Base-by-base conservation (phyloP, 2,888 invertebrate genomes). In the Girardia tigrina region DNA sequence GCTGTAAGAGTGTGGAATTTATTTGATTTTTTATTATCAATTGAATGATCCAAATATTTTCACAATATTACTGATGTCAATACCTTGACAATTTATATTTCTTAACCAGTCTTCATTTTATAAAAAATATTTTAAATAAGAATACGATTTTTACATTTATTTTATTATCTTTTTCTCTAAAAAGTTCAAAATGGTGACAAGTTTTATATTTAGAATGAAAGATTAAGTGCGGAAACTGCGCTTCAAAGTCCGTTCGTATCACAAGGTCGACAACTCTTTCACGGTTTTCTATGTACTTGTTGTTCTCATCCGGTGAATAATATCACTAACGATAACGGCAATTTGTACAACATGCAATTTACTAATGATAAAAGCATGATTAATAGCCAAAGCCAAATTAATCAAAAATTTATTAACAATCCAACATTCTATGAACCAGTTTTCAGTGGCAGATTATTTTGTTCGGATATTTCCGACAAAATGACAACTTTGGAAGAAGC, bases 391-490 rank as follows among this genome's bases (percentile, higher is more conserved):
- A 56, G 56, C n/a, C 56, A 12, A n/a, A 56, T 56, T 16, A 56
- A 56, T 23, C 56, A 56, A 56, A 56, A 56, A 56, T 56, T 56
- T 56, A n/a, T 56, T 23, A 56, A 56, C 56, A 56, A 56, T 56
- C 56, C 56, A 56, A 56, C 56, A 8, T 56, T 56, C n/a, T 56
- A 20, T 16, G 56, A 56, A 56, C 56, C 56, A 8, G n/a, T 56
- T n/a, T 56, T 56, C n/a, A 56, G 23, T 56, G 56, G 56, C n/a
- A n/a, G 56, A 8, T 56, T 56, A 56, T 56, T 56, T n/a, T 56
- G 56, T 56, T n/a, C 56, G 2, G 56, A 56, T 56, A 56, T 56
- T 56, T 56, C 56, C n/a, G 56, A 56, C n/a, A 56, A 56, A 56
- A 56, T 56, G 56, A n/a, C 56, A 2, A 56, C 56, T 8, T n/a